Evolutionary conservation across 2,888 invertebrate genomes (phyloP), one percentile per base, ranked within the genome.

Genomic region (Mayetiola destructor): DNA sequence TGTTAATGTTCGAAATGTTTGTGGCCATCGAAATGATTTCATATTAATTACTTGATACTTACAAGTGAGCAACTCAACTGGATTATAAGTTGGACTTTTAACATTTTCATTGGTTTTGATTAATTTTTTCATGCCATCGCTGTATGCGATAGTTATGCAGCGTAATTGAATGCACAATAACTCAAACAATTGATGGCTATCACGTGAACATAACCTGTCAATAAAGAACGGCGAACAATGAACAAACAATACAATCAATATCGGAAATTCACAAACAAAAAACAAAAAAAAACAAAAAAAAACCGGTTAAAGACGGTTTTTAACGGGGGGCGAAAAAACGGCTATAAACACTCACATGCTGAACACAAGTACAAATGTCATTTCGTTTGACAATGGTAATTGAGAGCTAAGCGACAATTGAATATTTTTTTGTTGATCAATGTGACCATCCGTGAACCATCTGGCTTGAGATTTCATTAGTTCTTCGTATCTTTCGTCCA

Each of bases 171-270:
- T 77, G 65, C 82, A 79, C 62, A 84, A 71, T 64, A 80, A 75
- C 69, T 80, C 76, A 65, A 80, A 79, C 60, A 84, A 69, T 64
- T 81, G 79, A 66, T 81, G 80, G 35, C 82, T 77, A 70, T 84
- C 80, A 60, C 74, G 69, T 56, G 73, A 72, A 64, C 76, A 74
- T 58, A 79, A 67, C 63, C 79, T 79, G 60, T 18, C 37, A 57
- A 48, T 55, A 56, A 32, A 48, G 39, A 37, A 10, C 40, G 20
- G 12, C 18, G 20, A 3, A 9, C 40, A 40, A 3, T 18, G 8
- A 16, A 37, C 10, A 37, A 5, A 18, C 20, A 18, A 4, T 18
- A 18, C 20, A 12, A 12, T 20, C 23, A 3, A 59, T 18, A 12
- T 32, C 14, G 8, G 10, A 6, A 10, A 37, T 37, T 37, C 9